These are phyloP conservation scores for Pollenia amentaria DNA, from an alignment of 2,888 invertebrate species.

Conservation along the genomic window DNA sequence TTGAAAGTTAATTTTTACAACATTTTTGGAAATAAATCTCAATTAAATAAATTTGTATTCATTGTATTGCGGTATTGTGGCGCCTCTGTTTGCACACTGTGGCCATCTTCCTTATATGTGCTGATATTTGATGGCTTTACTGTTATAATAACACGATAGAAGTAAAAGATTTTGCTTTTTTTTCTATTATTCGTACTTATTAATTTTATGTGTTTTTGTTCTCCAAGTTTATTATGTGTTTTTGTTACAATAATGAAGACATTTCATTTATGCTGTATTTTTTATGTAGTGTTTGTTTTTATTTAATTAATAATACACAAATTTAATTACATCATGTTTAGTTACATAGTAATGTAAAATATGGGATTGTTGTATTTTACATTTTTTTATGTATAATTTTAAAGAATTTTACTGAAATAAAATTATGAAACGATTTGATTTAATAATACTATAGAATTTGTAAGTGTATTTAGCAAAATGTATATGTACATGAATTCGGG, in stretches of 20 bases:
- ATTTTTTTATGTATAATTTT: constrained; percentile 21
- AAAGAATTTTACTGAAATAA: constrained; percentile 29
- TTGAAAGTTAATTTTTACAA: no score
- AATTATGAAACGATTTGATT: constrained; percentile 15
- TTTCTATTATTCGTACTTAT: constrained; percentile 21
- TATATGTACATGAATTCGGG: constrained; percentile 5
- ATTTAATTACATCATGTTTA: constrained; percentile 40
- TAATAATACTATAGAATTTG: constrained; percentile 31
- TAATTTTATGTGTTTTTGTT: constrained; percentile 50
- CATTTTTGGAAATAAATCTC: no score
- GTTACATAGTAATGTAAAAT: constrained; percentile 25
- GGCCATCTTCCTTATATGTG: no score
- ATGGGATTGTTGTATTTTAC: constrained; percentile 36
- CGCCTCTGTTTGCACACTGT: no score
- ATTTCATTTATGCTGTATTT: constrained; percentile 27
- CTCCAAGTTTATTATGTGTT: constrained; percentile 58
- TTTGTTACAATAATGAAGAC: constrained; percentile 61
- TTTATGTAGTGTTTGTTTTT: constrained; percentile 28
- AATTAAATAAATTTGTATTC: no score
- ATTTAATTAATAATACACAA: constrained; percentile 44
- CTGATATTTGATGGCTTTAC: no score
- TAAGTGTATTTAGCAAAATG: constrained; percentile 29
- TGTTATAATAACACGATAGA: background rate
- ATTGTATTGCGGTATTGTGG: no score
- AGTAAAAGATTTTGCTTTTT: constrained; percentile 1